Evolutionary conservation across 2,888 invertebrate genomes (phyloP).

Genomic region (Tetheella fluctuosa): DNA sequence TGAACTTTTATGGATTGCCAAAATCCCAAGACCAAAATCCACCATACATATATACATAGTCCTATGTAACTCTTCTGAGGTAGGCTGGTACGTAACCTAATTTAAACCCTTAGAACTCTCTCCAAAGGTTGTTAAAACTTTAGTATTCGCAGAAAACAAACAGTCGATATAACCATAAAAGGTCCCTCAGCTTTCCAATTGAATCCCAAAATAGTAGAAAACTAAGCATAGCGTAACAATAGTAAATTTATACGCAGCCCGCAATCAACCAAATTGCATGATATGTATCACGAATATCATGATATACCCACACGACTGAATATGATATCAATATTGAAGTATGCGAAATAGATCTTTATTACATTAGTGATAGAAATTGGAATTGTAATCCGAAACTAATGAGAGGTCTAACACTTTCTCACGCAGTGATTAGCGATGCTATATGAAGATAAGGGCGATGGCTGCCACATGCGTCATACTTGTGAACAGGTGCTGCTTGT

Average conservation of each 20-base stretch:
- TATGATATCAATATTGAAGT: slow-evolving; percentile 21
- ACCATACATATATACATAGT: too few species aligned
- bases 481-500: too few species aligned
- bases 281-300: slow-evolving; percentile 39
- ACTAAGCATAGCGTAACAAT: slow-evolving; percentile 34
- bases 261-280: slow-evolving; percentile 47
- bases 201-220: slow-evolving; percentile 13
- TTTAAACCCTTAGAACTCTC: not conserved
- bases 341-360: not conserved
- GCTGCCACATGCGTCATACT: too few species aligned
- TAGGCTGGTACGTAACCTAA: too few species aligned
- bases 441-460: slow-evolving; percentile 8
- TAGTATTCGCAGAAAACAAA: not conserved
- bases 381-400: not conserved
- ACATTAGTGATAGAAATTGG: not conserved
- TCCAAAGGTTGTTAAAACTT: not conserved
- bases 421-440: slow-evolving; percentile 10
- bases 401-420: slow-evolving; percentile 11
- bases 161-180: not conserved
- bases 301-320: slow-evolving; percentile 36
- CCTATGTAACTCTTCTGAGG: too few species aligned
- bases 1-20: too few species aligned
- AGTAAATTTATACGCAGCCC: slow-evolving; percentile 19
- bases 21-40: too few species aligned
- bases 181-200: not conserved